Evolutionary conservation across 2,888 invertebrate species (phyloP).

Genomic region (Hyposoter dolosus): DNA sequence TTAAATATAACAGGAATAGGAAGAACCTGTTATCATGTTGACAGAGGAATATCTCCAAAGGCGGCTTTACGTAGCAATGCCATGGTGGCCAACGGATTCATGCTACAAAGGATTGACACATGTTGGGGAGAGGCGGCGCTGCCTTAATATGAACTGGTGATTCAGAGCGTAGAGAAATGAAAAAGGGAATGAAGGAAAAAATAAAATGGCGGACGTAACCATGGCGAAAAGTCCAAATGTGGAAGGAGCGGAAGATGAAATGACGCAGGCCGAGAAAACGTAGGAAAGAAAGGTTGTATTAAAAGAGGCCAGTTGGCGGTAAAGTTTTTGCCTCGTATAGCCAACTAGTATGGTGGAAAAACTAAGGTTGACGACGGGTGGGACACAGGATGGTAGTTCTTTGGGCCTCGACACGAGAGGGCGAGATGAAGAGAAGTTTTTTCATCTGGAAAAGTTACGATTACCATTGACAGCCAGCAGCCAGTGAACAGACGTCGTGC

Average conservation of each 20-base stretch:
- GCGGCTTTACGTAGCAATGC: slow-evolving; percentile 59
- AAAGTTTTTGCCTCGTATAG: slow-evolving; percentile 59
- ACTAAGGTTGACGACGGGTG: slow-evolving; percentile 45
- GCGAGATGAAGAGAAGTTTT: slow-evolving; percentile 59
- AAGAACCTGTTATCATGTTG: slow-evolving; percentile 39
- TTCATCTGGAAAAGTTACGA: slow-evolving; percentile 69
- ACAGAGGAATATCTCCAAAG: slow-evolving; percentile 50
- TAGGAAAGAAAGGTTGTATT: slow-evolving; percentile 37
- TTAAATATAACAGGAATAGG: slow-evolving; percentile 9
- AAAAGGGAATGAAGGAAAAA: slow-evolving; percentile 13
- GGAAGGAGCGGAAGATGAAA: slow-evolving; percentile 12
- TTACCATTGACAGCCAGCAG: slow-evolving; percentile 67
- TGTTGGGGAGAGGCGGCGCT: not conserved
- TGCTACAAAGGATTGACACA: slow-evolving; percentile 47
- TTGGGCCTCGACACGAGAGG: not conserved
- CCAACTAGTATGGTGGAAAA: slow-evolving; percentile 53
- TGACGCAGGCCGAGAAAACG: slow-evolving; percentile 1
- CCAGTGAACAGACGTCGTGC: slow-evolving; percentile 29
- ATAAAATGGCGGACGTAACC: slow-evolving; percentile 23
- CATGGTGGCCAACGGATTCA: slow-evolving; percentile 2
- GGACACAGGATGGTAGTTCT: slow-evolving; percentile 33
- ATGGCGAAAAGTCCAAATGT: slow-evolving; percentile 18
- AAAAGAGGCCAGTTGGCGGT: slow-evolving; percentile 56
- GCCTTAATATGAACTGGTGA: slow-evolving; percentile 27
- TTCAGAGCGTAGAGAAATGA: slow-evolving; percentile 23